A percentile compares a stretch with the other conserved stretches of the same genome.
Conservation (phyloP, 2,113 vertebrate genomes). For the Suncus etruscus region DNA sequence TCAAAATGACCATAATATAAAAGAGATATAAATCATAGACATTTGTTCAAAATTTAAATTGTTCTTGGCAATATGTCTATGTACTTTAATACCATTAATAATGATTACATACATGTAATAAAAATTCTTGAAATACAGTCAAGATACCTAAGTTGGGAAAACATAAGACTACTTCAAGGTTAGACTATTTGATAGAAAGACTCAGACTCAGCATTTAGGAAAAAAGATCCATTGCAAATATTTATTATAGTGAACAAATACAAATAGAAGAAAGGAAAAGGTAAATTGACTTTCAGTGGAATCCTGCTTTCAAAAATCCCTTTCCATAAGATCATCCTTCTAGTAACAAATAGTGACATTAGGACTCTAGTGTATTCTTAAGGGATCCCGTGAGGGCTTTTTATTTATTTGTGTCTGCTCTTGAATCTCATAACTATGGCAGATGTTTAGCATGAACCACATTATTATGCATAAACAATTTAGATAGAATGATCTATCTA, state of each 20-base stretch:
- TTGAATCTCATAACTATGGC: background rate
- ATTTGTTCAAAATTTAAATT: background rate
- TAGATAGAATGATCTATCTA: background rate
- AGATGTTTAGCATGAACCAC: background rate
- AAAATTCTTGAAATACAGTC: background rate
- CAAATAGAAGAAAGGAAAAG: background rate
- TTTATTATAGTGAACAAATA: conserved; percentile 3
- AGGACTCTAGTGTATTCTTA: background rate
- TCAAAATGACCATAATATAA: conserved; percentile 1
- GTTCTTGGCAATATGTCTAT: background rate
- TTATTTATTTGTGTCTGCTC: background rate
- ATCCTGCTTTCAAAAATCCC: background rate
- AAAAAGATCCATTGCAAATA: background rate
- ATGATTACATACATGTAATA: background rate
- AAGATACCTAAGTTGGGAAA: background rate
- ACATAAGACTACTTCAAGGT: background rate
- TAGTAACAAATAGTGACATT: background rate
- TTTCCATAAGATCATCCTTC: background rate
- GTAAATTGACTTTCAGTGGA: background rate
- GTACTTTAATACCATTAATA: background rate
- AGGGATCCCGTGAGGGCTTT: background rate
- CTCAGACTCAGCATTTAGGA: background rate
- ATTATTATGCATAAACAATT: background rate
- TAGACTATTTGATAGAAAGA: background rate
- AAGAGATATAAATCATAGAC: background rate